A percentile compares a stretch with the other conserved stretches of the same genome.
These are phyloP conservation scores for Zaprionus lachaisei DNA, from an alignment of 1,140 invertebrate species.

Conservation along the genomic window DNA sequence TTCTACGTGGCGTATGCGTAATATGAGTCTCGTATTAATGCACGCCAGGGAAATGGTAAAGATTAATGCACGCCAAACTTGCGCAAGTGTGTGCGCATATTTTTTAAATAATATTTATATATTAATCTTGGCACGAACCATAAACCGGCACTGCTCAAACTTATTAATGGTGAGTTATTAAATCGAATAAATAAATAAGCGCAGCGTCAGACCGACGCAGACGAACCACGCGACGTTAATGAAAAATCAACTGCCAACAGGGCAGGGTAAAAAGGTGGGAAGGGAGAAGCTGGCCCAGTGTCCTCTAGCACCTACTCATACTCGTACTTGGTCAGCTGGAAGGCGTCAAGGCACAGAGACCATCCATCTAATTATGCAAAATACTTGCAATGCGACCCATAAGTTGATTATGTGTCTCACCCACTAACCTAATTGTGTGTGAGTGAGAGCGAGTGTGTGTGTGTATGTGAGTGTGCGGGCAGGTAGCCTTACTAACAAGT, in stretches of 20 bases:
- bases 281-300: neutral
- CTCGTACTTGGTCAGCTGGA: conserved; percentile 38
- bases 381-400: conserved; percentile 64
- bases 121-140: conserved; percentile 47
- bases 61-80: conserved; percentile 56
- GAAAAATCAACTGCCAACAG: conserved; percentile 62
- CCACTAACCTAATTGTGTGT: conserved; percentile 77
- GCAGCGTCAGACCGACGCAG: conserved; percentile 27
- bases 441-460: conserved; percentile 33
- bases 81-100: conserved; percentile 12
- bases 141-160: conserved; percentile 19
- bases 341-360: conserved; percentile 53
- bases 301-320: conserved; percentile 36
- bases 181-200: conserved; percentile 53
- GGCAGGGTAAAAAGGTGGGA: conserved; percentile 15
- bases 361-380: conserved; percentile 70
- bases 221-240: conserved; percentile 56
- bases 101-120: conserved; percentile 31
- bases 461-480: conserved; percentile 25
- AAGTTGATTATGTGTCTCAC: conserved; percentile 80
- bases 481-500: conserved; percentile 48
- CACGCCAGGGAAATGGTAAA: conserved; percentile 40
- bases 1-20: conserved; percentile 44
- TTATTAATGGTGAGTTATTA: conserved; percentile 71
- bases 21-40: conserved; percentile 41